Base-by-base conservation (phyloP, 1,140 invertebrate species). In the Ostrea denselamellosa region DNA sequence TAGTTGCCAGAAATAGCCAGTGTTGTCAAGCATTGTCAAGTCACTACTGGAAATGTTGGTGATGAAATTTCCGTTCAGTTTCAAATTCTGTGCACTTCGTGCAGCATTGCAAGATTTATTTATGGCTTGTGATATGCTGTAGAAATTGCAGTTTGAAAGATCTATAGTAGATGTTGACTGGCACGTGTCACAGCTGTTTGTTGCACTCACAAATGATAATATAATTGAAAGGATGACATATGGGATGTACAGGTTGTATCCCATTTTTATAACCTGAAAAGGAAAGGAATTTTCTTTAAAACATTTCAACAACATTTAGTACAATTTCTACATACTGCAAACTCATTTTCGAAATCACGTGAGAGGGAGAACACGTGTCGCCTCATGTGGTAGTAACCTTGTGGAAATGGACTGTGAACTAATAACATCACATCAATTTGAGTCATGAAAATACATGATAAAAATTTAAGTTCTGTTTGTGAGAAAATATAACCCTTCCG, bases 51-150 rank as follows among this genome's bases (percentile, higher is more conserved):
- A 22, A n/a, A 87, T 62, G 14, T 83, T 28, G 62, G 86, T 62
- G 1, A 87, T 87, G 12, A 34, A 52, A 51, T 87, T 87, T 65
- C 81, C 86, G 28, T 53, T 62, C 1, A 87, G 44, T 10, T 83
- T 82, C 53, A 87, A 52, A 53, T 22, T 34, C 52, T 52, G 22
- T 0, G 82, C 82, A 54, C 52, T 52, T 53, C 82, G 12, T 28
- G 68, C 68, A 25, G 28, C 68, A 77, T 25, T 17, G 14, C 68
- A 77, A 2, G 68, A 77, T 34, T 77, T 77, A 25, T 77, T 77
- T 14, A 77, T 77, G 8, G 68, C 68, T 5, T 77, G 8, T 3
- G 10, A 14, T 17, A 77, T 9, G 68, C 28, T 77, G 68, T 34
- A 5, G 28, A 77, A 77, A 28, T 14, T 34, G 25, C 68, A 77